Evolutionary conservation across 2,113 vertebrate species (phyloP), one percentile per base, ranked within the genome.

Genomic region (Scortum barcoo): DNA sequence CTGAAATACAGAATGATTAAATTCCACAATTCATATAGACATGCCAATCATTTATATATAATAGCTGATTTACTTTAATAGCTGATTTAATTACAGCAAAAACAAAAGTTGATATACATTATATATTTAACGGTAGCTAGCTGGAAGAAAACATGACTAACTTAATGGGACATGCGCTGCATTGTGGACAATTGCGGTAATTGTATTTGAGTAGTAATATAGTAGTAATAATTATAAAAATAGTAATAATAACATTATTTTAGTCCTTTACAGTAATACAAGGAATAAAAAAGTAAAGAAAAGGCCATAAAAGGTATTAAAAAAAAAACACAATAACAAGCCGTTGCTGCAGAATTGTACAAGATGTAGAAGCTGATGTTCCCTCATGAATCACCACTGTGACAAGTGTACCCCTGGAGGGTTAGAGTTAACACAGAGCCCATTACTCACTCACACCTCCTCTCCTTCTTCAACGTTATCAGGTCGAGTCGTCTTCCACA

Each of bases 401-500:
- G 67, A 53, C 66, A 62, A 13, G 46, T 30, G 22, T 11, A 38
- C 20, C 20, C 10, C 33, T 13, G 10, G 19, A 61, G 20, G 7
- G 5, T 44, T 36, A 30, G 50, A 5, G 24, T 22, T n/a, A n/a
- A n/a, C n/a, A n/a, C n/a, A 5, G 19, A 61, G 72, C 13, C 20
- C 4, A 20, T 61, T 13, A n/a, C 22, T 76, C 20, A 42, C 50
- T 56, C 33, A 42, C 40, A 9, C 30, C 70, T 26, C 30, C 26
- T 20, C 54, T 60, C 17, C 16, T 8, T 76, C 13, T 17, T 78
- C 24, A 2, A 67, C 33, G 58, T 56, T 66, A 87, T 74, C 91
- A 99, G 98, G 96, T 46, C 95, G 97, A 67, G 96, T 95, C 1
- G 78, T 95, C 72, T 96, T 96, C 79, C 94, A 85, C 80, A 91